Evolutionary conservation across 1,140 invertebrate species (phyloP).

Genomic region (Panulirus ornatus): DNA sequence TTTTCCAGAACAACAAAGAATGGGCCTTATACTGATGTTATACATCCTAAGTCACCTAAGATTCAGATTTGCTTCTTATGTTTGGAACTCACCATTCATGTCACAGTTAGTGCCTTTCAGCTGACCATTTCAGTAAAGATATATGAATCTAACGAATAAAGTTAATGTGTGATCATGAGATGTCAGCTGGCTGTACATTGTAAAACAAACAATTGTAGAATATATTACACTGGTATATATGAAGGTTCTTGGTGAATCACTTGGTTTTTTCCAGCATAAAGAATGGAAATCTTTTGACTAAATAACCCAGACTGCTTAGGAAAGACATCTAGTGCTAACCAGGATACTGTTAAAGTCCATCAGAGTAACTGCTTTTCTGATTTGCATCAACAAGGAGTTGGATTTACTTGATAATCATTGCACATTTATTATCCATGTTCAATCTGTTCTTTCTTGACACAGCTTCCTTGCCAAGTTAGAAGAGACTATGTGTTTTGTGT

Average conservation of each 20-base stretch:
- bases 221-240: neutral
- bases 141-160: neutral
- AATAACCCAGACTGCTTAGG: too few relatives aligned
- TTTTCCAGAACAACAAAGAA: too few relatives aligned
- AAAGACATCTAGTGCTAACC: too few relatives aligned
- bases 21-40: too few relatives aligned
- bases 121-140: neutral
- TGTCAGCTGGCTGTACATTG: neutral
- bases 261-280: neutral
- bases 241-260: neutral
- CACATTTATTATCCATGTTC: too few relatives aligned
- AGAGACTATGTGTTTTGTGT: neutral
- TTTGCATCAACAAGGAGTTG: neutral
- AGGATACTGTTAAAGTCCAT: neutral
- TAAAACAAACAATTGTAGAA: neutral
- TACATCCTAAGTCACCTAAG: neutral
- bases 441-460: neutral
- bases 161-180: neutral
- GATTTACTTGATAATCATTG: neutral
- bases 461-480: neutral
- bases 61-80: neutral
- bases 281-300: conserved; percentile 11
- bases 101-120: conserved; percentile 6
- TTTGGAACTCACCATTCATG: neutral
- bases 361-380: neutral